Evolutionary conservation across 2,888 invertebrate species (phyloP).

Genomic region (Sminthurides aquaticus): DNA sequence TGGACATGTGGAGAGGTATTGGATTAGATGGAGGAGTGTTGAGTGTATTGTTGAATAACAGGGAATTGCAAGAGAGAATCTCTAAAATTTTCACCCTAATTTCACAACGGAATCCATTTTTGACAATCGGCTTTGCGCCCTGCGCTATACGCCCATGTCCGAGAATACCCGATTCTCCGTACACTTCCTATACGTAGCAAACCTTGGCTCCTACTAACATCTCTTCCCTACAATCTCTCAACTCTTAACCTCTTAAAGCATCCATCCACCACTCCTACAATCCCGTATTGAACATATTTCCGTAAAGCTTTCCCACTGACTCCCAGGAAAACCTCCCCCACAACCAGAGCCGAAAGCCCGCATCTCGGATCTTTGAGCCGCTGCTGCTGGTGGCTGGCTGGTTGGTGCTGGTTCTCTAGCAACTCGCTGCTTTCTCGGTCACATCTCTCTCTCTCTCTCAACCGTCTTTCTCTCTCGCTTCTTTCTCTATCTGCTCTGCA

Average conservation of each 20-base stretch:
- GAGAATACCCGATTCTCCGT: slow-evolving; percentile 27
- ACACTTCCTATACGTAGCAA: slow-evolving; percentile 19
- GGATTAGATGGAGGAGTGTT: slow-evolving; percentile 8
- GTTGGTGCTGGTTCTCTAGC: too few species aligned
- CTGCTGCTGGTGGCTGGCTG: background rate
- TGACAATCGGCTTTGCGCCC: slow-evolving; percentile 40
- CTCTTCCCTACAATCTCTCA: slow-evolving; percentile 15
- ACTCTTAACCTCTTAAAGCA: slow-evolving; percentile 17
- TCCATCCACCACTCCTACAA: background rate
- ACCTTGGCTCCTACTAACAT: slow-evolving; percentile 18
- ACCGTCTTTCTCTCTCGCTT: slow-evolving; percentile 7
- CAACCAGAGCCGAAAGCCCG: background rate
- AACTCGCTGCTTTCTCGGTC: background rate
- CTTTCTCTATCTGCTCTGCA: background rate
- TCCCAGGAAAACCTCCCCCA: slow-evolving; percentile 5
- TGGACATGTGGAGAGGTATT: background rate
- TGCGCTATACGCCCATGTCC: slow-evolving; percentile 30
- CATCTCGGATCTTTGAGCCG: background rate
- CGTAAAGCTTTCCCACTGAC: background rate
- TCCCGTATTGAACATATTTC: background rate
- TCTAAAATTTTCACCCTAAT: slow-evolving; percentile 40
- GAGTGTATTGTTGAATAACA: background rate
- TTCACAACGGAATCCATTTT: slow-evolving; percentile 43
- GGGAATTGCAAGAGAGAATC: slow-evolving; percentile 6
- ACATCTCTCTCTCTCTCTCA: slow-evolving; percentile 12